Evolutionary conservation across 2,113 vertebrate genomes (phyloP).

Genomic region (Atractosteus spatula): DNA sequence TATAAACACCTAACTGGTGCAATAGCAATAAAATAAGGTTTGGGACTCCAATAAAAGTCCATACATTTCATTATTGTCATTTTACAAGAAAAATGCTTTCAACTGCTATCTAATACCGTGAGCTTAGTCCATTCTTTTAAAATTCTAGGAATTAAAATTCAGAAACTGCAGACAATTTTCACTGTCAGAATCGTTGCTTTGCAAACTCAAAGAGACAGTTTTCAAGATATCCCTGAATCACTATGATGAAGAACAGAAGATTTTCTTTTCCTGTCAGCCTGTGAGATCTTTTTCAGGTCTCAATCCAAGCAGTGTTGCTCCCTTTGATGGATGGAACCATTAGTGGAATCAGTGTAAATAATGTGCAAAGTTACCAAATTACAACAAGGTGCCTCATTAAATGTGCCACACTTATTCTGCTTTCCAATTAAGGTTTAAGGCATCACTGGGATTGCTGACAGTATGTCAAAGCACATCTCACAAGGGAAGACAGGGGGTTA

Average conservation of each 20-base stretch:
- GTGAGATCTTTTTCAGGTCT: not conserved
- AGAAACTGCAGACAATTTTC: no score
- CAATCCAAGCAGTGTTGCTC: not conserved
- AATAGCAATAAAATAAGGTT: no score
- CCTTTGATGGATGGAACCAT: conserved; percentile 74
- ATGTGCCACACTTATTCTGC: conserved; percentile 66
- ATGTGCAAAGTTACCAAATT: conserved; percentile 70
- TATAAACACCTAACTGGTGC: no score
- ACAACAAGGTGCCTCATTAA: conserved; percentile 81
- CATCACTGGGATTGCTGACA: conserved; percentile 58
- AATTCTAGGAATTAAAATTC: no score
- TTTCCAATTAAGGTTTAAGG: conserved; percentile 78
- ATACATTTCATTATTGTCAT: no score
- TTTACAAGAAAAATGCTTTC: no score
- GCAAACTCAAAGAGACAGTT: no score
- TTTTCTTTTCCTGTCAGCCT: not conserved
- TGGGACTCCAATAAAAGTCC: no score
- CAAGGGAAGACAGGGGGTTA: conserved; percentile 59
- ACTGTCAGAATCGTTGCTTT: no score
- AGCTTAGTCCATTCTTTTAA: no score
- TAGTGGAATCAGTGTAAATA: conserved; percentile 79
- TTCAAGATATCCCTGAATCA: no score
- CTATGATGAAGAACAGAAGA: not conserved
- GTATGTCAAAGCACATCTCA: conserved; percentile 58
- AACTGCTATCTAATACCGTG: no score